Conservation (phyloP, 2,113 vertebrate species). For the Corynorhinus townsendii region DNA sequence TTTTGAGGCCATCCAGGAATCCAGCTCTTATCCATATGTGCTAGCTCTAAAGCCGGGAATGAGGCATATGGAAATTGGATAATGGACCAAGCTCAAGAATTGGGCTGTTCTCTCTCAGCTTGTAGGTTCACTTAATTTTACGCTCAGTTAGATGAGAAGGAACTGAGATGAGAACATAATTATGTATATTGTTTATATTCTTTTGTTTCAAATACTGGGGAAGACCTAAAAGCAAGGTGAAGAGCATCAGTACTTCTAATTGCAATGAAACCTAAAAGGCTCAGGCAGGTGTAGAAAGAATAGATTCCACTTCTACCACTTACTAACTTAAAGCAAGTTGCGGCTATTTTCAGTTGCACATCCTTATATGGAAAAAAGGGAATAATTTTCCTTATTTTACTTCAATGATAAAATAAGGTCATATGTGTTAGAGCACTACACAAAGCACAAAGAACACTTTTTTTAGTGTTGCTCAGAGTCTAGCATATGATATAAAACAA, state of each 20-base stretch:
- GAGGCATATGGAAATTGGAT: background rate
- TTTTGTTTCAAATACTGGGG: background rate
- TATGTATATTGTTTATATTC: background rate
- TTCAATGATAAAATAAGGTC: background rate
- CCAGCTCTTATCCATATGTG: background rate
- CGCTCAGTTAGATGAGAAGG: background rate
- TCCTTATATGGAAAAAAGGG: background rate
- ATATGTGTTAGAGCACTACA: background rate
- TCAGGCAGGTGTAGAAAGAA: background rate
- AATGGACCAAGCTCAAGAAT: background rate
- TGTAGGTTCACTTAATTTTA: background rate
- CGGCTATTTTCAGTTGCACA: background rate
- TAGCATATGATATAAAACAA: background rate
- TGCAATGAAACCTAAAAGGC: background rate
- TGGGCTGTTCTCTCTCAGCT: background rate
- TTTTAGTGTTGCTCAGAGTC: background rate
- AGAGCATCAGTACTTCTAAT: background rate
- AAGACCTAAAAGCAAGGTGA: background rate
- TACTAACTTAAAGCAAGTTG: background rate
- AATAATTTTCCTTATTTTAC: background rate
- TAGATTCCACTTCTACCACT: background rate
- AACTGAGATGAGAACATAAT: background rate
- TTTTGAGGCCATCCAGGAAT: background rate
- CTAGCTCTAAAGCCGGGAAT: background rate
- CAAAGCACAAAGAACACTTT: background rate